phyloP scores from a whole-genome alignment of 1,140 invertebrate species.

The Lerema accius region DNA sequence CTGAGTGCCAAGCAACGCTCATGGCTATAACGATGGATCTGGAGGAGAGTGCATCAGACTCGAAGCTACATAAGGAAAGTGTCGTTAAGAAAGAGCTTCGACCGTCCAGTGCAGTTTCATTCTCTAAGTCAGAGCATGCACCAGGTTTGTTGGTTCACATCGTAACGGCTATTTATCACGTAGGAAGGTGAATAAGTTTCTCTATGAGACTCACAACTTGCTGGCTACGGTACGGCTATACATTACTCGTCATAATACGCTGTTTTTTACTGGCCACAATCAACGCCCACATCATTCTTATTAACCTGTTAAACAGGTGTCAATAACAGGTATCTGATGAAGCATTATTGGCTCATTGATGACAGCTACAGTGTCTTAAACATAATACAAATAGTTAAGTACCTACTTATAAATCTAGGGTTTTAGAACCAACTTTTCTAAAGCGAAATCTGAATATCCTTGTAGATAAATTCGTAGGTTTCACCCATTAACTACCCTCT shows the following conservation, averaged over 20 bases:
- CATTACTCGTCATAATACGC: no score
- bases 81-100: constrained; percentile 69
- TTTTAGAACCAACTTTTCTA: no score
- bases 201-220: no score
- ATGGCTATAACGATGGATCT: constrained; percentile 79
- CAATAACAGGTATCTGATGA: no score
- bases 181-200: background rate
- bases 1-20: constrained; percentile 44
- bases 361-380: no score
- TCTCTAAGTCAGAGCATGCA: constrained; percentile 75
- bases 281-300: background rate
- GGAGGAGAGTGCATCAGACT: constrained; percentile 74
- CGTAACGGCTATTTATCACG: background rate
- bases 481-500: no score
- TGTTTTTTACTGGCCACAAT: background rate
- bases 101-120: constrained; percentile 73
- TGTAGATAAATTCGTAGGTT: no score
- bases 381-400: no score
- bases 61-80: constrained; percentile 72
- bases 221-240: no score
- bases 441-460: no score
- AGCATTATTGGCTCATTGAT: no score
- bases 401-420: no score
- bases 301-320: background rate
- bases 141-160: constrained; percentile 57